A percentile compares a stretch with the other conserved stretches of the same genome.
Conservation (phyloP, 2,113 vertebrate genomes). For the Octodon degus region DNA sequence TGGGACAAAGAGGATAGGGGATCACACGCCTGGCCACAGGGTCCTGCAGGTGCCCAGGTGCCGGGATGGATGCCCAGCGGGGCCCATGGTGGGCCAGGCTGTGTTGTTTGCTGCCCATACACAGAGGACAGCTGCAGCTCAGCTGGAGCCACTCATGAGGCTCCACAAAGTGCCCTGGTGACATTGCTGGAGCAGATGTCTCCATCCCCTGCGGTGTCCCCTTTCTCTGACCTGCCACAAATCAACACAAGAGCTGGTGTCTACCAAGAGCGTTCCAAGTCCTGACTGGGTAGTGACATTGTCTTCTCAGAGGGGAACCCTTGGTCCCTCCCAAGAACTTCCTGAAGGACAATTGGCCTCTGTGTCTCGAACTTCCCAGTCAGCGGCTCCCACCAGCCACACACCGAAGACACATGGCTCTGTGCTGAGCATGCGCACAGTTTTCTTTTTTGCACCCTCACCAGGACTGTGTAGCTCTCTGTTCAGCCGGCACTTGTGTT, state of each 20-base stretch:
- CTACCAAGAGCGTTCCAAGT: fast-evolving
- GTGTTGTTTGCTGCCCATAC: conserved; percentile 57
- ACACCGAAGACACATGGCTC: no score
- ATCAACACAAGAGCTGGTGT: not conserved
- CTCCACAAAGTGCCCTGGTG: not conserved
- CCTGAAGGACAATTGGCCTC: no score
- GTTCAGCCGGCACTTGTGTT: fast-evolving
- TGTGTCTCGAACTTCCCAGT: no score
- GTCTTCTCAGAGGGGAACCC: not conserved
- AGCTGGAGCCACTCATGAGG: not conserved
- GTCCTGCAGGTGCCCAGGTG: not conserved
- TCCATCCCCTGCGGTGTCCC: not conserved
- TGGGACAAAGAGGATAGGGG: conserved; percentile 23
- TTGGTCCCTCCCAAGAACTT: fast-evolving
- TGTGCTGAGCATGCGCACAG: not conserved
- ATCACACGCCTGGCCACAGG: not conserved
- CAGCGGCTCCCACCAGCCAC: no score
- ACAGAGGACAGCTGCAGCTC: conserved; percentile 59
- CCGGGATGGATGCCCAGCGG: not conserved
- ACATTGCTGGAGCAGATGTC: not conserved
- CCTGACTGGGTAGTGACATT: fast-evolving
- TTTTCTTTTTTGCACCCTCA: not conserved
- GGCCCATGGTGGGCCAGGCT: not conserved
- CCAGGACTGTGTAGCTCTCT: no score
- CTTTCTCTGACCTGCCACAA: not conserved